Evolutionary conservation across 2,797 vertebrate species (phyloP), one percentile per base, ranked within the genome.

Genomic region (Danio kyathit): DNA sequence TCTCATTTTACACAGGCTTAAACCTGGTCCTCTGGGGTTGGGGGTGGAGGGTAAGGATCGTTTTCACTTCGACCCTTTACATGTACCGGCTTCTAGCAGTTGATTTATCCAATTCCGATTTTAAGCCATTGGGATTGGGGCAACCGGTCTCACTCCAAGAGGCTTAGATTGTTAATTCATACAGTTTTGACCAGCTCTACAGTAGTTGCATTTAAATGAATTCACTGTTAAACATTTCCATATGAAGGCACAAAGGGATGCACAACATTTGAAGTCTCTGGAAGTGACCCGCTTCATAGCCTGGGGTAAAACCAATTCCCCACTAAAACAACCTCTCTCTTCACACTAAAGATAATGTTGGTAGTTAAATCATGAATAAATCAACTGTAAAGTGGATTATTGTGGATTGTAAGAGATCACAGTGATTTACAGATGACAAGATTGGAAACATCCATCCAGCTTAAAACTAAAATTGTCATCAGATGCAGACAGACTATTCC

Each of bases 201-300:
- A 84, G 82, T 80, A 82, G 82, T 82, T 82, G 79, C 79, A 73
- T 78, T 86, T 83, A 91, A 91, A 59, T 86, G 84, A 93, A 90
- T 87, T 85, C 88, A 89, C 87, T 89, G 89, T 90, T 94, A 91
- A 93, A 91, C 88, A 90, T 88, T 90, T 92, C 90, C 91, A 94
- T 89, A 90, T 91, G 89, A 93, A 87, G 87, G 86, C 65, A 61
- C 88, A 89, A 88, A 85, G 83, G 86, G 85, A 91, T 88, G 90
- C 70, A 79, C 85, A 81, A 86, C 84, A 88, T 90, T 91, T 89
- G 86, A 88, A 92, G 86, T 82, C 84, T 87, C 90, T 91, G 89
- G 86, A 88, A 92, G 86, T 82, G 84, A 86, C 85, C 80, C 86
- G 84, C 74, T 89, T 84, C 77, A 89, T 65, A 51, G 85, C 87